phyloP scores from a whole-genome alignment of 2,888 invertebrate species.

The Diogma glabrata region DNA sequence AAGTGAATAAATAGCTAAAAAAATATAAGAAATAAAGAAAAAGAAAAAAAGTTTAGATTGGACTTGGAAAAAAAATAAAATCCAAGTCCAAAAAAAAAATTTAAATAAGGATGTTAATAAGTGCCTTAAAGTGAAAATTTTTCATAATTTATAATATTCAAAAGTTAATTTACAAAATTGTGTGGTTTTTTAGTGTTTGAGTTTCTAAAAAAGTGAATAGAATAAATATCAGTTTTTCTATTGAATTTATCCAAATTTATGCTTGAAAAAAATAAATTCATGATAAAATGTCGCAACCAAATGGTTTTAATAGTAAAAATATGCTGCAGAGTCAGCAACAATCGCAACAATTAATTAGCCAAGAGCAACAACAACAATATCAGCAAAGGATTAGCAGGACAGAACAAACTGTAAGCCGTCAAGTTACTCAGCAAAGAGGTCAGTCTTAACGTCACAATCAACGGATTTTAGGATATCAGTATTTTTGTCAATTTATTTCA shows the following conservation, averaged over 20 bases:
- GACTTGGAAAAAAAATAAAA: constrained; percentile 3
- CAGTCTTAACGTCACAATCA: constrained; percentile 37
- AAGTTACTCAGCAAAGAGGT: constrained; percentile 72
- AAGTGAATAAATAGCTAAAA: not conserved
- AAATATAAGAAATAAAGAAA: not conserved
- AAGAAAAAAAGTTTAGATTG: not conserved
- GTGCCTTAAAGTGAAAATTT: constrained; percentile 5
- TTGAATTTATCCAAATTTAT: too few relatives aligned
- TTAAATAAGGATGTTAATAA: too few relatives aligned
- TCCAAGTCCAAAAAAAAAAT: too few relatives aligned
- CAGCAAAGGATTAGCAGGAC: constrained; percentile 54
- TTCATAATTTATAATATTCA: too few relatives aligned
- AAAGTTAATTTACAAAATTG: too few relatives aligned
- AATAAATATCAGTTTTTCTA: too few relatives aligned
- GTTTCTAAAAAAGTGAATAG: too few relatives aligned
- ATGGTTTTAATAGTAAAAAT: constrained; percentile 44
- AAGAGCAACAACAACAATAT: constrained; percentile 38
- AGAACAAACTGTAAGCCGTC: constrained; percentile 68
- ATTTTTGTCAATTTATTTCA: too few relatives aligned
- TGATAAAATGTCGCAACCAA: constrained; percentile 19
- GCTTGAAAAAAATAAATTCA: too few relatives aligned
- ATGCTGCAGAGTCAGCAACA: constrained; percentile 39
- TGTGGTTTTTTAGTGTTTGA: not conserved
- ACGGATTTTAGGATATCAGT: too few relatives aligned
- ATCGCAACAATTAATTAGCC: constrained; percentile 32